These are phyloP conservation scores for Melanogrammus aeglefinus DNA, from an alignment of 2,797 vertebrate genomes.

Conservation along the genomic window DNA sequence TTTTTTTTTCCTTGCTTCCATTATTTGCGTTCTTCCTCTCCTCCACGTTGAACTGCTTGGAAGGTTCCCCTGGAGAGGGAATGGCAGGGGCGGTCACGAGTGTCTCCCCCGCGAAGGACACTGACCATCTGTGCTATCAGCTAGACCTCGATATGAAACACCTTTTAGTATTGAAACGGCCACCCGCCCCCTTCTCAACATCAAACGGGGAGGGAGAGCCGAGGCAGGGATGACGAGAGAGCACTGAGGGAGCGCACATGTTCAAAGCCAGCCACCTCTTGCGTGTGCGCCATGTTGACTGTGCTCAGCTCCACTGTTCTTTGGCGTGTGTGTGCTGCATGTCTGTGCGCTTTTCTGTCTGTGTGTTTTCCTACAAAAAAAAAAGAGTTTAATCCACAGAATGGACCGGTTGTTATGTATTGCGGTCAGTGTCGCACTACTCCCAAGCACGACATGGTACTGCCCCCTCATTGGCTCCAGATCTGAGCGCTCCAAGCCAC, in stretches of 20 bases:
- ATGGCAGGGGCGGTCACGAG: constrained; percentile 29
- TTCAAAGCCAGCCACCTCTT: constrained; percentile 29
- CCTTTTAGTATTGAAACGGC: constrained; percentile 57
- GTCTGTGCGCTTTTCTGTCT: neutral
- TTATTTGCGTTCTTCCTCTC: constrained; percentile 21
- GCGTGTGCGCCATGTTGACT: constrained; percentile 27
- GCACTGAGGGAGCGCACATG: constrained; percentile 36
- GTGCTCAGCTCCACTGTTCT: constrained; percentile 25
- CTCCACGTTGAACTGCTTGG: constrained; percentile 26
- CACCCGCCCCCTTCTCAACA: constrained; percentile 31
- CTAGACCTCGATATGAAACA: constrained; percentile 71
- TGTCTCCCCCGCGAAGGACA: constrained; percentile 51
- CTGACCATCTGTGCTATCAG: constrained; percentile 70
- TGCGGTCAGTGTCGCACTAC: too few species aligned
- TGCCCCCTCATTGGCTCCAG: constrained; percentile 4
- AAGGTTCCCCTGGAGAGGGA: constrained; percentile 46
- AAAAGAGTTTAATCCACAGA: too few species aligned
- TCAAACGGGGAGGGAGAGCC: constrained; percentile 45
- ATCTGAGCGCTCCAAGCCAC: constrained; percentile 21
- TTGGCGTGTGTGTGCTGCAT: neutral
- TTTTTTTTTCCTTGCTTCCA: neutral
- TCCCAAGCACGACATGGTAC: too few species aligned
- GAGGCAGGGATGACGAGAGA: constrained; percentile 39
- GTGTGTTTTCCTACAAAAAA: neutral
- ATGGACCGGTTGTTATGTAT: too few species aligned